A percentile compares a stretch with the other conserved stretches of the same genome.
Conservation (phyloP, 2,113 vertebrate species). For the Petaurus breviceps region DNA sequence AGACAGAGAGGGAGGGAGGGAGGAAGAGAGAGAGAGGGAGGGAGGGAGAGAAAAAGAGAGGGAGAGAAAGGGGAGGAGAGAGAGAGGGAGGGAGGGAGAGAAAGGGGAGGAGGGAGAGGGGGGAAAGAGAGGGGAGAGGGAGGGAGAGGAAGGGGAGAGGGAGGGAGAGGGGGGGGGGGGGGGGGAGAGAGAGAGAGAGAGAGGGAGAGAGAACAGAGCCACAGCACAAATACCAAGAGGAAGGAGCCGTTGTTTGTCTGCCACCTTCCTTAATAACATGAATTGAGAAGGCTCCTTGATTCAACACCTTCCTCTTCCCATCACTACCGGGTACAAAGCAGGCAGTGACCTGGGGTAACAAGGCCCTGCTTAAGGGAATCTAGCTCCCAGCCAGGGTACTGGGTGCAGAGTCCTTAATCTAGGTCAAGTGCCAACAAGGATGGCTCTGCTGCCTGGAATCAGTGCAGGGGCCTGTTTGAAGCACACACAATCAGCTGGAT, state of each 20-base stretch:
- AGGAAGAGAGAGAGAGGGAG: too few relatives aligned
- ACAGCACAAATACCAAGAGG: conserved; percentile 58
- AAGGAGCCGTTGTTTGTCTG: not conserved
- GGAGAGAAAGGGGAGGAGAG: not conserved
- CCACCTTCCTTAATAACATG: conserved; percentile 15
- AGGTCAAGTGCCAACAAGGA: conserved; percentile 76
- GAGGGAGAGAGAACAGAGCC: not conserved
- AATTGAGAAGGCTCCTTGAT: conserved; percentile 40
- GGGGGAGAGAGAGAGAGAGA: not conserved
- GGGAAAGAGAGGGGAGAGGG: not conserved
- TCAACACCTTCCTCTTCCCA: fast-evolving
- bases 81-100: not conserved
- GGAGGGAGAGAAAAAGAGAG: not conserved
- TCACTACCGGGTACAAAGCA: not conserved
- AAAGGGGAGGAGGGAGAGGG: not conserved
- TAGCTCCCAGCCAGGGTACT: conserved; percentile 75
- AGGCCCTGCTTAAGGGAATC: conserved; percentile 73
- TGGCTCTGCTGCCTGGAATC: conserved; percentile 72
- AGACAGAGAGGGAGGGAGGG: not conserved
- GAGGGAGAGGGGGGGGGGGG: not conserved
- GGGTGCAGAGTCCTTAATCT: conserved; percentile 79
- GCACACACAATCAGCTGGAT: conserved; percentile 76
- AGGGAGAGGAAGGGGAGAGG: not conserved
- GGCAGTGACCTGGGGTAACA: not conserved
- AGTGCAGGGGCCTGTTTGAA: conserved; percentile 77